phyloP scores from a whole-genome alignment of 2,797 vertebrate species.

The Okamejei kenojei region DNA sequence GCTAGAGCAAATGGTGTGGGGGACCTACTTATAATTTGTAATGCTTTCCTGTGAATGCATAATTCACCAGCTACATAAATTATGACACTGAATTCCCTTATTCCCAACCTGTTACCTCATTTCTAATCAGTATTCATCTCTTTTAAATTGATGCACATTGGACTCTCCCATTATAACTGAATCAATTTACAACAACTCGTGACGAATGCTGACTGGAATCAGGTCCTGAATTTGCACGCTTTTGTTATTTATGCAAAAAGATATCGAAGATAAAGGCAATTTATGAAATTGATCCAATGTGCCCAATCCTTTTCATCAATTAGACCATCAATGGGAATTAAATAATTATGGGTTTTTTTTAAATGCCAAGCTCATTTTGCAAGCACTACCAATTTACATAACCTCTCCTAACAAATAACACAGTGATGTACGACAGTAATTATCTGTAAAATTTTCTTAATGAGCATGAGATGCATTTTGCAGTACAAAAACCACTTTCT shows the following conservation, averaged over 20 bases:
- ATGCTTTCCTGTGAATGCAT: neutral
- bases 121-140: conserved; percentile 23
- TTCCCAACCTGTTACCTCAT: neutral
- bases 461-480: neutral
- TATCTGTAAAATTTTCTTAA: conserved; percentile 1
- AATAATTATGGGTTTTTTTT: neutral
- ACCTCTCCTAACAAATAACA: neutral
- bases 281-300: neutral
- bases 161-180: neutral
- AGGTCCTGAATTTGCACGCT: neutral
- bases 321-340: neutral
- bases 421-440: neutral
- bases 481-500: neutral
- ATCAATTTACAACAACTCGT: neutral
- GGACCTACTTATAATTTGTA: neutral
- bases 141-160: neutral
- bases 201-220: neutral
- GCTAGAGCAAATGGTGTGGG: neutral
- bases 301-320: neutral
- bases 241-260: neutral
- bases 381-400: neutral
- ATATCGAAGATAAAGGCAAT: neutral
- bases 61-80: neutral
- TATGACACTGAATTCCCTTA: neutral
- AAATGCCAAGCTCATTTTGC: neutral